These are phyloP conservation scores for Catocala fraxini DNA, from an alignment of 2,888 invertebrate species.

Conservation along the genomic window DNA sequence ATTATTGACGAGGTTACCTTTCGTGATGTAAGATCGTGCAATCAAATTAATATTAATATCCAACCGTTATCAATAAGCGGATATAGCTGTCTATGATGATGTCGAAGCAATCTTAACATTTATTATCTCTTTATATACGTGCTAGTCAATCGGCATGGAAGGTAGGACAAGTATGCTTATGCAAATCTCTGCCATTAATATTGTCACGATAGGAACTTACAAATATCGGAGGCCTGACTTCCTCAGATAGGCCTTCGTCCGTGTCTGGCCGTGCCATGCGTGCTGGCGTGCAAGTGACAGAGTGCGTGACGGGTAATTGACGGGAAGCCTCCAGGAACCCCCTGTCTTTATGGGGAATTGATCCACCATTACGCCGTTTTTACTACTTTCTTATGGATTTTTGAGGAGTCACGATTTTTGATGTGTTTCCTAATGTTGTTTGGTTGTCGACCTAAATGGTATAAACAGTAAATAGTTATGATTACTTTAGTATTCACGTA, in stretches of 20 bases:
- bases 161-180: conserved; percentile 2
- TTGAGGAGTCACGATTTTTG: background rate
- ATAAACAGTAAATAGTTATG: too few species aligned
- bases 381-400: conserved; percentile 26
- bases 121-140: background rate
- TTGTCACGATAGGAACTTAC: conserved; percentile 9
- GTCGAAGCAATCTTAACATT: too few species aligned
- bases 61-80: too few species aligned
- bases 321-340: conserved; percentile 49
- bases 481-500: too few species aligned
- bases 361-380: conserved; percentile 25
- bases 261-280: conserved; percentile 63
- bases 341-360: conserved; percentile 46
- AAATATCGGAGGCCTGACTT: conserved; percentile 21
- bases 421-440: conserved; percentile 3
- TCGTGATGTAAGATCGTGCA: too few species aligned
- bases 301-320: conserved; percentile 61
- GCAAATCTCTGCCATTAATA: conserved; percentile 14
- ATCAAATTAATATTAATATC: too few species aligned
- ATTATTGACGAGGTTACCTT: too few species aligned
- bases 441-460: background rate
- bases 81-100: too few species aligned
- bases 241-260: conserved; percentile 44
- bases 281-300: conserved; percentile 47
- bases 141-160: background rate